These are phyloP conservation scores for Agelas oroides DNA, from an alignment of 37 sponge, comb jelly and placozoan species.

Conservation along the genomic window DNA sequence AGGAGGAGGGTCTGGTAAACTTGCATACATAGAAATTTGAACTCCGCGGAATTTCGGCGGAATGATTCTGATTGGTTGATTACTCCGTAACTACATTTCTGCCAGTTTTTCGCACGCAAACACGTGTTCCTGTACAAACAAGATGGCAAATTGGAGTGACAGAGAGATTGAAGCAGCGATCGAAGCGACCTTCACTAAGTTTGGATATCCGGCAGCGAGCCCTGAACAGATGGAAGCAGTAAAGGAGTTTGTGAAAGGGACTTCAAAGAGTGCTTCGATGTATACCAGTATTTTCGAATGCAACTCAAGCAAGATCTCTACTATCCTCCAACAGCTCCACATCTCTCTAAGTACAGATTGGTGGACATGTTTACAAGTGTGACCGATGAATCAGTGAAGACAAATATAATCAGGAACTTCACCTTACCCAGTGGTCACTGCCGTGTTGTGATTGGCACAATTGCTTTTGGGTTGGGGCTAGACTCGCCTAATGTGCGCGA, in stretches of 20 bases:
- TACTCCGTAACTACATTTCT: too few relatives aligned
- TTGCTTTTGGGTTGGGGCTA: conserved; percentile 62
- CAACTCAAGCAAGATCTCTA: neutral
- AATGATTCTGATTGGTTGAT: too few relatives aligned
- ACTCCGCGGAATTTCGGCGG: neutral
- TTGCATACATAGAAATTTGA: too few relatives aligned
- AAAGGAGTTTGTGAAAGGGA: too few relatives aligned
- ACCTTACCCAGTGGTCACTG: neutral
- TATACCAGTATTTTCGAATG: neutral
- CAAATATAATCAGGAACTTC: neutral
- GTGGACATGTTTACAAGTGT: conserved; percentile 49
- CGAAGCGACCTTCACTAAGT: neutral
- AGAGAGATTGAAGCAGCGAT: neutral
- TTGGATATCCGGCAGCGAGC: neutral
- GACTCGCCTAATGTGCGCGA: conserved; percentile 31
- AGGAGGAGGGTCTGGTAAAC: too few relatives aligned
- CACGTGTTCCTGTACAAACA: too few relatives aligned
- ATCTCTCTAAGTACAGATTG: conserved; percentile 24
- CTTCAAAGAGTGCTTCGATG: neutral
- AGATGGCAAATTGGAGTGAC: neutral
- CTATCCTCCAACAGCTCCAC: conserved; percentile 34
- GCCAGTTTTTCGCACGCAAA: too few relatives aligned
- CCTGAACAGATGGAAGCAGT: neutral
- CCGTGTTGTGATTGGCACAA: neutral
- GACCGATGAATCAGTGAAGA: neutral